Base-by-base conservation (phyloP, 2,888 invertebrate genomes). In the Aromia moschata region DNA sequence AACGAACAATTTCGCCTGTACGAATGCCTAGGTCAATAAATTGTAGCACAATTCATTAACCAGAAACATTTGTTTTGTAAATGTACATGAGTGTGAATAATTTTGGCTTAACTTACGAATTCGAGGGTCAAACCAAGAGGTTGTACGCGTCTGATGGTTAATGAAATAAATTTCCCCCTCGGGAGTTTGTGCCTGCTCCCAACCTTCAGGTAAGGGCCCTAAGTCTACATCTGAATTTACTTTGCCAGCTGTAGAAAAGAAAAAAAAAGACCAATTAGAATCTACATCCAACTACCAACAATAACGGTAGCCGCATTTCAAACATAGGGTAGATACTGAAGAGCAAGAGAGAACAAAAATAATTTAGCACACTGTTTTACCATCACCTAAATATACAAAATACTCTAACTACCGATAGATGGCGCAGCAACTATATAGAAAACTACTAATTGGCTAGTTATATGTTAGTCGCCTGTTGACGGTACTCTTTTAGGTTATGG, bases 71-170 rank as follows among this genome's bases (percentile, higher is more conserved):
- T n/a, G n/a, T n/a, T n/a, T n/a, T n/a, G 33, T 49, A 49, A 49
- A 49, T 49, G 38, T 49, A 38, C 14, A 49, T 11, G 49, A 15
- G 25, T 12, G 25, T 45, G 14, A 37, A 20, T 31, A 36, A 17
- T 49, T 37, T 46, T 49, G 30, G 40, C 59, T 62, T 51, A 77
- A 91, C 94, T 92, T 89, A 94, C 95, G 95, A 87, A 97, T 92
- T 88, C 96, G 88, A 75, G 97, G 97, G 84, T 98, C 96, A 85
- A 95, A 96, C 97, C 97, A 98, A 77, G 96, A 96, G 68, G 97
- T 97, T 77, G 94, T 95, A 83, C 94, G 90, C 70, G 93, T 91
- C 81, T 91, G 89, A 83, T 96, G 96, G 84, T 96, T 95, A 83
- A 96, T 89, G 83, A 93, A 94, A 84, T 93, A 93, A 74, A 90